A percentile compares a stretch with the other conserved stretches of the same genome.
phyloP scores from a whole-genome alignment of 2,888 invertebrate species.

The Zygothrica quintamaculata region DNA sequence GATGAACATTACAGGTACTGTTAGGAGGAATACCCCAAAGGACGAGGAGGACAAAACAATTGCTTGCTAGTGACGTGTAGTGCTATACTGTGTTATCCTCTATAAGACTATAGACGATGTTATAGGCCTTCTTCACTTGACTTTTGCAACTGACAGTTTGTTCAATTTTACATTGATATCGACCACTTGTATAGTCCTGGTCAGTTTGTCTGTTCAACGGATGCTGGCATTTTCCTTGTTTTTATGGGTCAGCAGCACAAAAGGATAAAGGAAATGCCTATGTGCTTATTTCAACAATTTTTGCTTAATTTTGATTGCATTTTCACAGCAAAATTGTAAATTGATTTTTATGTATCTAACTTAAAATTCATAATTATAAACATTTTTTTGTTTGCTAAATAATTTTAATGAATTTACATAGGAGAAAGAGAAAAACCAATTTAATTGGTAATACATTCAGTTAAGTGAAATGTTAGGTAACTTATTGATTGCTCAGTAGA shows the following conservation, averaged over 20 bases:
- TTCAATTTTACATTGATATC: slow-evolving; percentile 68
- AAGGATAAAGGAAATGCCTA: slow-evolving; percentile 55
- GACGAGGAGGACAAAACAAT: slow-evolving; percentile 44
- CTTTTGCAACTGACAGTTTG: slow-evolving; percentile 71
- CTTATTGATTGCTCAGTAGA: too few relatives aligned
- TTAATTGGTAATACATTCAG: too few relatives aligned
- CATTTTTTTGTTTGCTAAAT: slow-evolving; percentile 47
- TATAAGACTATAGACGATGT: slow-evolving; percentile 11
- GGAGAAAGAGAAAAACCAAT: too few relatives aligned
- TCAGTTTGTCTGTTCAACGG: slow-evolving; percentile 17
- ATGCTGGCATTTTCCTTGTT: slow-evolving; percentile 40
- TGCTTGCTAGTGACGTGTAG: slow-evolving; percentile 54
- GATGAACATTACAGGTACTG: background rate
- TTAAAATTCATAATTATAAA: slow-evolving; percentile 38
- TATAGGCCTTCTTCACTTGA: slow-evolving; percentile 27
- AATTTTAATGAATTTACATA: slow-evolving; percentile 35
- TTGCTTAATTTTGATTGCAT: too few relatives aligned
- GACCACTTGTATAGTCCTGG: slow-evolving; percentile 14
- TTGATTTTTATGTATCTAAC: slow-evolving; percentile 31
- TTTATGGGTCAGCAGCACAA: slow-evolving; percentile 71
- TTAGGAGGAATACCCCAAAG: slow-evolving; percentile 12
- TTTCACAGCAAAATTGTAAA: background rate
- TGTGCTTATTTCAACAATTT: slow-evolving; percentile 20
- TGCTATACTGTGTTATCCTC: slow-evolving; percentile 23
- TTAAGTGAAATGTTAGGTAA: too few relatives aligned